Base-by-base conservation (phyloP, 2,113 vertebrate species). In the Pluvianellus socialis region DNA sequence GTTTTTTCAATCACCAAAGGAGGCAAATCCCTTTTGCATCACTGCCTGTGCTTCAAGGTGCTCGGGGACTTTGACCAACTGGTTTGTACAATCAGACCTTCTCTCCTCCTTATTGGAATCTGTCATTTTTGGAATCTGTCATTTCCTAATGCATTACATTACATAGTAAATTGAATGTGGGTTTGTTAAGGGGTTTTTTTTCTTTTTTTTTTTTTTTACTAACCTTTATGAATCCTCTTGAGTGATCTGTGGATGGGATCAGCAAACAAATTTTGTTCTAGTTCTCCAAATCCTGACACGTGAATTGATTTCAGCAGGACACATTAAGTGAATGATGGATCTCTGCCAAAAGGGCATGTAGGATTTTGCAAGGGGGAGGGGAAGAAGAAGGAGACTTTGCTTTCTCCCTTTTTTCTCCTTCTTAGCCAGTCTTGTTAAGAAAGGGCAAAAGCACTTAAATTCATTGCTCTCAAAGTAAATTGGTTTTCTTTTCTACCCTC, bases 161-260 rank as follows among this genome's bases (percentile, higher is more conserved):
- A 45, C 45, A 79, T 0, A 80, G 59, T 52, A 92, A 93, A 96
- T 76, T 95, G 93, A 88, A 94, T 56, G 62, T 59, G 65, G 68
- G 70, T 22, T 86, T 58, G 24, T 27, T 27, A 35, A 16, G 30
- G 62, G 33, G 3, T 24, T 72, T 56, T 40, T 40, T 47, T 52
- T 58, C 27, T 52, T 49, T 42, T 27, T 30, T 52, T 62, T 35
- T 40, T 42, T 74, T 63, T 75, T 70, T 47, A 5, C 55, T 92
- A 91, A 91, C 83, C 50, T 91, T 95, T 93, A 91, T 58, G 96
- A 96, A 93, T 96, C 66, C 90, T 92, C 79, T 84, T 87, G 92
- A 96, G 90, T 82, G 93, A 96, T 96, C 93, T 90, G 96, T 90
- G 84, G 87, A 97, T 94, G 90, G 94, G 90, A 96, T 96, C 96